Evolutionary conservation across 2,113 vertebrate genomes (phyloP).

Genomic region (Passer domesticus): DNA sequence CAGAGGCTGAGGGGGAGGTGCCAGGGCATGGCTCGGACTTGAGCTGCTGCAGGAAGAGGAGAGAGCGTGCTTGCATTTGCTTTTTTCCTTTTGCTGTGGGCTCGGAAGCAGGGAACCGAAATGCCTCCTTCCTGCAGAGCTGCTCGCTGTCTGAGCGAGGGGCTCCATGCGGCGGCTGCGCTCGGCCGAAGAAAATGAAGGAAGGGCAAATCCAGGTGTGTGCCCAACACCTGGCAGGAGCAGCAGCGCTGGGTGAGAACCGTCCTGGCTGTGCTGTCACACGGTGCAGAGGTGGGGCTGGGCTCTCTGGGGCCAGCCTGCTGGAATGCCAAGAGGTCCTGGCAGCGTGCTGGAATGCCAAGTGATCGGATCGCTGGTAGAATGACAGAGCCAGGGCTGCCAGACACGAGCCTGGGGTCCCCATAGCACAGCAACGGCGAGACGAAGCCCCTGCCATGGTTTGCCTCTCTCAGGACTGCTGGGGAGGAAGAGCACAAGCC

Average conservation of each 20-base stretch:
- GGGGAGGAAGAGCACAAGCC: slow-evolving; percentile 77
- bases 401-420: not conserved
- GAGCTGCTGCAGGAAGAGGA: slow-evolving; percentile 33
- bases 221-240: not conserved
- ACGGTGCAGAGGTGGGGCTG: not conserved
- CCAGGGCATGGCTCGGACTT: slow-evolving; percentile 17
- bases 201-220: not conserved
- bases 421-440: not conserved
- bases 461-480: slow-evolving; percentile 79
- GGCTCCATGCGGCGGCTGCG: not conserved
- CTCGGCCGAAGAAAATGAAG: slow-evolving; percentile 38
- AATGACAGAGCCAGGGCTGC: not conserved
- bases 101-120: not conserved
- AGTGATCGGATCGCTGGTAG: not conserved
- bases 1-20: slow-evolving; percentile 32
- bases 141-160: not conserved
- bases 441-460: slow-evolving; percentile 66
- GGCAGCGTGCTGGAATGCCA: not conserved
- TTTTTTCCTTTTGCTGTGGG: not conserved
- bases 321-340: not conserved
- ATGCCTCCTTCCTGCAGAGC: slow-evolving; percentile 27
- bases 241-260: not conserved
- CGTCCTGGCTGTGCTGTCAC: not conserved
- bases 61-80: not conserved
- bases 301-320: not conserved